Base-by-base conservation (phyloP, 2,113 vertebrate genomes). In the Dermatemys mawii region DNA sequence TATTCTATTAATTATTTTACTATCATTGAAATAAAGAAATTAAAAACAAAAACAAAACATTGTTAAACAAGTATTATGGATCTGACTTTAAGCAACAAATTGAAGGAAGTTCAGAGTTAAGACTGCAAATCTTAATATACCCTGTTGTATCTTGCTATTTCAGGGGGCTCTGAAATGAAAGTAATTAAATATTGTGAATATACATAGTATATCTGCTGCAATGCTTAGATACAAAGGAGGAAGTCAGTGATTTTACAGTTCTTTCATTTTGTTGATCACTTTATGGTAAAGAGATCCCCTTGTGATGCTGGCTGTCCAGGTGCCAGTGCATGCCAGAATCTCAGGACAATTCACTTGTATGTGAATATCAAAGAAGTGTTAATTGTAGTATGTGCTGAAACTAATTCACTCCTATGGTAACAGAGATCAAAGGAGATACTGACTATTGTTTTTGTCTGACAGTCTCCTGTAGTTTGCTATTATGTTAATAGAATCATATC, bases 81-180 rank as follows among this genome's bases (percentile, higher is more conserved):
- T 92, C 95, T 91, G 91, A 95, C 82, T 95, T 87, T 55, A 95
- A 90, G 94, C 83, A 97, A 97, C 90, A 96, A 73, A 19, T n/a
- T 14, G 32, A 95, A 95, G 93, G 94, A 97, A 97, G 96, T 97
- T 93, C 89, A 95, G 57, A 90, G 91, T 95, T 96, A 86, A 96
- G 35, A 87, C 84, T 83, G 92, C 88, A 60, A 60, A 29, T 60
- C 29, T 60, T 60, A 29, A 60, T 60, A 63, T n/a, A 63, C 35
- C 16, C 8, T n/a, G 57, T 32, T 83, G 82, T 79, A 93, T 76
- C 44, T 78, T 24, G 53, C 92, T 91, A 26, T 84, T 90, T 90
- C 2, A 5, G 41, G 75, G 32, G 57, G 51, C 76, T 92, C 96
- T 50, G 19, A 90, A 94, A 85, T 54, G 79, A 35, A 82, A 27